A percentile compares a stretch with the other conserved stretches of the same genome.
These are phyloP conservation scores for Cyprinodon variegatus DNA, from an alignment of 2,113 vertebrate species.

Conservation along the genomic window DNA sequence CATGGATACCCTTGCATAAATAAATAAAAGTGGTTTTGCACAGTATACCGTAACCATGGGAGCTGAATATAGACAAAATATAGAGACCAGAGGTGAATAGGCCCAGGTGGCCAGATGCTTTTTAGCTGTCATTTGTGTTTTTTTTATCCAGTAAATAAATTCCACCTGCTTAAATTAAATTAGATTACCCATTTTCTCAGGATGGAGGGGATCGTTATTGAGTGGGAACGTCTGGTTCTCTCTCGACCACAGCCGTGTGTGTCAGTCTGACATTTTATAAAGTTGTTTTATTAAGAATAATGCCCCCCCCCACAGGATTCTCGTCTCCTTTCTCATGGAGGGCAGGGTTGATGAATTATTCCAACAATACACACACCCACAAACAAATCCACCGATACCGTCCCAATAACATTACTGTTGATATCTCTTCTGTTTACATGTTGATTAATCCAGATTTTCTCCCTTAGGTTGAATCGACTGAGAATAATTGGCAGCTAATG, in stretches of 20 bases:
- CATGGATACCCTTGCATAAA: conserved; percentile 45
- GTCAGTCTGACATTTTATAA: conserved; percentile 55
- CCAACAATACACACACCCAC: conserved; percentile 5
- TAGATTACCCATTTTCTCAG: conserved; percentile 8
- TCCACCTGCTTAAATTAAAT: conserved; percentile 28
- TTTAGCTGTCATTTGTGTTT: conserved; percentile 11
- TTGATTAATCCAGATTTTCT: conserved; percentile 22
- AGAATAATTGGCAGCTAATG: conserved; percentile 18
- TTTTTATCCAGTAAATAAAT: conserved; percentile 11
- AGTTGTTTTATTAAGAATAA: conserved; percentile 58
- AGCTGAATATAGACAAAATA: conserved; percentile 49
- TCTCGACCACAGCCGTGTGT: conserved; percentile 38
- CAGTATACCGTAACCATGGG: conserved; percentile 49
- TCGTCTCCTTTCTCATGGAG: conserved; percentile 37
- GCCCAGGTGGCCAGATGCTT: conserved; percentile 44
- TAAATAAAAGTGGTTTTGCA: conserved; percentile 48
- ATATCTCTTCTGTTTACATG: conserved; percentile 9
- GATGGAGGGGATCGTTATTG: conserved; percentile 19
- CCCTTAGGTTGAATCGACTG: conserved; percentile 1
- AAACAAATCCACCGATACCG: background rate
- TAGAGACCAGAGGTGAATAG: conserved; percentile 43
- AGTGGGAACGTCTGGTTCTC: conserved; percentile 37
- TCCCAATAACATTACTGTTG: conserved; percentile 13
- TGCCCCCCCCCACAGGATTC: conserved; percentile 41
- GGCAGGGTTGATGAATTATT: conserved; percentile 59